Percentiles rank a stretch among this genome's conserved stretches.
phyloP scores from a whole-genome alignment of 2,113 vertebrate species.

The Ictidomys tridecemlineatus region DNA sequence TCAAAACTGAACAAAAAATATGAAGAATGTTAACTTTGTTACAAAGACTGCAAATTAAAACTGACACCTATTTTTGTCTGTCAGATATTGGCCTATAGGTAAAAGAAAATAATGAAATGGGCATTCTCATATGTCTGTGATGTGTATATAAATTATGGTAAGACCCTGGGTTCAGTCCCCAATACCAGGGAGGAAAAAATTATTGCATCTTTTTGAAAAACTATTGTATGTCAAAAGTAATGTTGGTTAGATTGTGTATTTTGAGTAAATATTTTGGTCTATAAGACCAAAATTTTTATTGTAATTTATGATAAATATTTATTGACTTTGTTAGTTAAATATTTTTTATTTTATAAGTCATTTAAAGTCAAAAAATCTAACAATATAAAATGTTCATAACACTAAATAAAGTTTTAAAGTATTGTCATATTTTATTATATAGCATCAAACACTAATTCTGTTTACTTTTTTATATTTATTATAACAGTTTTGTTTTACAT shows the following conservation, averaged over 20 bases:
- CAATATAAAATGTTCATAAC: slow-evolving; percentile 11
- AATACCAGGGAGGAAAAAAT: not conserved
- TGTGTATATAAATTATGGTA: not conserved
- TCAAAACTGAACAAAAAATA: not conserved
- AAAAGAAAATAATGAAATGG: not conserved
- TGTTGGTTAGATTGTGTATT: not conserved
- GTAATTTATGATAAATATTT: not conserved
- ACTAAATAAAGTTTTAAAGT: not conserved
- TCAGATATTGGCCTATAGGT: not conserved
- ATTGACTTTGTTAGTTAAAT: not conserved
- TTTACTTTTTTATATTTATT: not conserved
- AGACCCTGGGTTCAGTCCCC: not conserved
- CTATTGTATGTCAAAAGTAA: too few species aligned
- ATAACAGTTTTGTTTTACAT: not conserved
- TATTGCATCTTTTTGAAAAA: not conserved
- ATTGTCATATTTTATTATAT: not conserved
- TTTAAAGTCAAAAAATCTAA: not conserved
- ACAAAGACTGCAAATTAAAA: slow-evolving; percentile 3
- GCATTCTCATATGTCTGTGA: not conserved
- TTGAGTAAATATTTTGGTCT: not conserved
- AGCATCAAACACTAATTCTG: not conserved
- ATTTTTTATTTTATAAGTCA: not conserved
- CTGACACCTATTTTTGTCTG: not conserved
- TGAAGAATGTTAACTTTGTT: not conserved
- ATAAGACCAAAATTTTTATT: not conserved